A percentile compares a stretch with the other conserved stretches of the same genome.
These are phyloP conservation scores for Limulus polyphemus DNA, from an alignment of 2,888 invertebrate genomes.

Conservation along the genomic window DNA sequence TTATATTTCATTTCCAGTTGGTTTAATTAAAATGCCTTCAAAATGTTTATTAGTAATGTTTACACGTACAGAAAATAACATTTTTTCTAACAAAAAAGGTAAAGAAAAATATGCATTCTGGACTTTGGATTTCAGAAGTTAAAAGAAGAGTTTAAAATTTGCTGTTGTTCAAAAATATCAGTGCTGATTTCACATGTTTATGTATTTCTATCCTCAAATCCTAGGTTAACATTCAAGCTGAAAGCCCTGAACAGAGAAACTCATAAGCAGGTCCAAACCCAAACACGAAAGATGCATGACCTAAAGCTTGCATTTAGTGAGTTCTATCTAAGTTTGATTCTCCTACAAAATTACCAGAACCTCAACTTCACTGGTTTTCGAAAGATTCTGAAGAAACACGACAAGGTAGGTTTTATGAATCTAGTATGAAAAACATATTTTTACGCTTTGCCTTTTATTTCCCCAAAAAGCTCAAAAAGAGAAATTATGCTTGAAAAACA, in stretches of 20 bases:
- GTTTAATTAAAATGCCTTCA: too few relatives aligned
- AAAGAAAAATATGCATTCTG: too few relatives aligned
- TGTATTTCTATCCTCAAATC: not conserved
- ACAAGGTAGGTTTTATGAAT: conserved; percentile 55
- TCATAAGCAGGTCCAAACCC: conserved; percentile 24
- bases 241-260: conserved; percentile 17
- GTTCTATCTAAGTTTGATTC: conserved; percentile 89
- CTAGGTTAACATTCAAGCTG: conserved; percentile 4
- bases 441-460: not conserved
- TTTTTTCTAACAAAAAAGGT: too few relatives aligned
- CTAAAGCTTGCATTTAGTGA: conserved; percentile 95
- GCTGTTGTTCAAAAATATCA: too few relatives aligned
- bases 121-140: too few relatives aligned
- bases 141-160: too few relatives aligned
- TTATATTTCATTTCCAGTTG: too few relatives aligned
- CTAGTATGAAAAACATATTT: not conserved
- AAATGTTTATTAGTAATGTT: too few relatives aligned
- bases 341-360: conserved; percentile 96
- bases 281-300: conserved; percentile 69
- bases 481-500: not conserved
- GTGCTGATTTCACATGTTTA: too few relatives aligned
- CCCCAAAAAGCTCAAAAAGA: too few relatives aligned
- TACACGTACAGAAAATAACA: too few relatives aligned
- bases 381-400: conserved; percentile 98
- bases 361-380: conserved; percentile 97